A percentile compares a stretch with the other conserved stretches of the same genome.
phyloP scores from a whole-genome alignment of 2,888 invertebrate genomes.

The Morpho achilles region DNA sequence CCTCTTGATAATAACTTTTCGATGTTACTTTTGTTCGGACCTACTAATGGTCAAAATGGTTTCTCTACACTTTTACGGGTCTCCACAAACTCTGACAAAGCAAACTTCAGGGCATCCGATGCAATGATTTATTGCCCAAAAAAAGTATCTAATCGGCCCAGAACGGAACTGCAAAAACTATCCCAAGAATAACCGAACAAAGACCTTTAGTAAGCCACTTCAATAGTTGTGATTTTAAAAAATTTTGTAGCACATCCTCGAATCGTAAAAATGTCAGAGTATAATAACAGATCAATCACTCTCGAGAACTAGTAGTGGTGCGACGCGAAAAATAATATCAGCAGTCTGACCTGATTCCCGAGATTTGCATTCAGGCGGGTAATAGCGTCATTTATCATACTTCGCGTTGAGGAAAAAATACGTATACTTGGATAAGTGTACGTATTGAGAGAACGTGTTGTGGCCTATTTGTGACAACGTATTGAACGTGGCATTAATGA shows the following conservation, averaged over 20 bases:
- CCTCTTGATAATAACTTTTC: too few relatives aligned
- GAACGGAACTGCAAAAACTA: conserved; percentile 68
- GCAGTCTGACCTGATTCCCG: conserved; percentile 66
- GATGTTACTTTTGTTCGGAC: too few relatives aligned
- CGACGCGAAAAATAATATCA: conserved; percentile 66
- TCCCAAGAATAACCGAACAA: conserved; percentile 23
- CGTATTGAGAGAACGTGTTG: background rate
- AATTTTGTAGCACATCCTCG: conserved; percentile 40
- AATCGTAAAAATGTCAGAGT: conserved; percentile 38
- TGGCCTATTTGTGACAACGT: too few relatives aligned
- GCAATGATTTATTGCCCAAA: conserved; percentile 29
- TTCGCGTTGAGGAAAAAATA: conserved; percentile 56
- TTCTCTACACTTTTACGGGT: background rate
- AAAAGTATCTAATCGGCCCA: conserved; percentile 46
- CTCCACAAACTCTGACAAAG: conserved; percentile 1
- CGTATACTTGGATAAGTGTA: conserved; percentile 15
- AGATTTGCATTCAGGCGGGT: conserved; percentile 71
- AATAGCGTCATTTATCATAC: conserved; percentile 66
- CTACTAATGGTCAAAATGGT: too few relatives aligned
- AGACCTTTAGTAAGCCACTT: conserved; percentile 20
- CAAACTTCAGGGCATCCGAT: conserved; percentile 18
- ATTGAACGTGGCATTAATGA: too few relatives aligned
- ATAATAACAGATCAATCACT: conserved; percentile 67
- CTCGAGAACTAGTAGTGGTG: conserved; percentile 56
- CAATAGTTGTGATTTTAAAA: conserved; percentile 40